Percentiles rank a stretch among this genome's conserved stretches.
These are phyloP conservation scores for Macquaria ambigua DNA, from an alignment of 2,113 vertebrate species.

Conservation along the genomic window DNA sequence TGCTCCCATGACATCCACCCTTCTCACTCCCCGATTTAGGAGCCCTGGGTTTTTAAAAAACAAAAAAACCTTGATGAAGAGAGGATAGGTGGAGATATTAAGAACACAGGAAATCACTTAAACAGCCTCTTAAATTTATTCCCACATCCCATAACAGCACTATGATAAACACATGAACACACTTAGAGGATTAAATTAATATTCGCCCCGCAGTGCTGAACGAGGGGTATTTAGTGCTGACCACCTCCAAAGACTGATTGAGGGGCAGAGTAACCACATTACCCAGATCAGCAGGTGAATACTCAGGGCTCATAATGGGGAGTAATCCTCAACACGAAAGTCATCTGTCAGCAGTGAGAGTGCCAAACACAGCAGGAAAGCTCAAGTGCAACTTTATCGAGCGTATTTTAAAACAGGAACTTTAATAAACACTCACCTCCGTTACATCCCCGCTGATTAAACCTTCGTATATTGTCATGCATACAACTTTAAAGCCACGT, in stretches of 20 bases:
- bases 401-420: conserved; percentile 37
- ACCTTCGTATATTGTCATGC: background rate
- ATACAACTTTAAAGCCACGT: background rate
- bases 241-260: conserved; percentile 50
- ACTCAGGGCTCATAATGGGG: conserved; percentile 61
- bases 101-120: conserved; percentile 28
- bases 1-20: conserved; percentile 35
- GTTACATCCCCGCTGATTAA: conserved; percentile 7
- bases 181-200: conserved; percentile 53
- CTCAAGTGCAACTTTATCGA: conserved; percentile 26
- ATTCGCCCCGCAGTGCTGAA: conserved; percentile 63
- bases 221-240: conserved; percentile 74
- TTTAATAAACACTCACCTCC: conserved; percentile 41
- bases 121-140: conserved; percentile 29
- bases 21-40: conserved; percentile 19
- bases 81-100: background rate
- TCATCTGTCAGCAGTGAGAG: conserved; percentile 58
- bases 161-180: conserved; percentile 36
- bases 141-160: conserved; percentile 8
- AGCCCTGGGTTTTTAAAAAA: conserved; percentile 13
- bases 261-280: conserved; percentile 49
- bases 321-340: conserved; percentile 49
- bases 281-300: conserved; percentile 71
- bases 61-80: background rate
- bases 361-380: conserved; percentile 44